A percentile compares a stretch with the other conserved stretches of the same genome.
phyloP scores from a whole-genome alignment of 2,113 vertebrate genomes.

The Crotophaga sulcirostris region DNA sequence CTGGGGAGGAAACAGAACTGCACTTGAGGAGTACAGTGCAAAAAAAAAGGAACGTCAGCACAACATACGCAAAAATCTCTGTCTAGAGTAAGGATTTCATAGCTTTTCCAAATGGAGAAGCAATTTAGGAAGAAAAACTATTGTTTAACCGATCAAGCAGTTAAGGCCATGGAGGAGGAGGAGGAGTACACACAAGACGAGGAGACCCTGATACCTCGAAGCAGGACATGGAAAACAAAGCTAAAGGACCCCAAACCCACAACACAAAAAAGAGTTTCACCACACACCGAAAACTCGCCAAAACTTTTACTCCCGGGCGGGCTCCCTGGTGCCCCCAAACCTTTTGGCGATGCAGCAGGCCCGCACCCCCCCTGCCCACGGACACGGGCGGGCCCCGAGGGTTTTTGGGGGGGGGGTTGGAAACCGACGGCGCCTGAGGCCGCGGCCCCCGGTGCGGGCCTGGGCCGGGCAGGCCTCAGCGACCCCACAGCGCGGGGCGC shows the following conservation, averaged over 20 bases:
- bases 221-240: not conserved
- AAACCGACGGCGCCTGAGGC: not conserved
- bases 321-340: not conserved
- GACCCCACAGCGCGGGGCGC: too few species aligned
- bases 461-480: rapidly evolving
- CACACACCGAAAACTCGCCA: rapidly evolving
- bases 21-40: not conserved
- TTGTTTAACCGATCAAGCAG: not conserved
- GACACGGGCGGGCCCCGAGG: rapidly evolving
- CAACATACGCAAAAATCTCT: rapidly evolving
- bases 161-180: rapidly evolving
- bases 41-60: not conserved
- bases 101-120: not conserved
- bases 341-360: not conserved
- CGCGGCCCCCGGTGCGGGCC: not conserved
- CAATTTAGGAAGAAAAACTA: not conserved
- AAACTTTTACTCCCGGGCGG: not conserved
- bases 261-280: too few species aligned
- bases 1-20: rapidly evolving
- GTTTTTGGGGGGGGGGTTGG: too few species aligned
- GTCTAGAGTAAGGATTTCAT: not conserved
- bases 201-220: not conserved
- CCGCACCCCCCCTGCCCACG: rapidly evolving
- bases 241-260: not conserved
- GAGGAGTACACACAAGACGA: not conserved